Evolutionary conservation across 2,888 invertebrate genomes (phyloP).

Genomic region (Eupithecia vulgata): DNA sequence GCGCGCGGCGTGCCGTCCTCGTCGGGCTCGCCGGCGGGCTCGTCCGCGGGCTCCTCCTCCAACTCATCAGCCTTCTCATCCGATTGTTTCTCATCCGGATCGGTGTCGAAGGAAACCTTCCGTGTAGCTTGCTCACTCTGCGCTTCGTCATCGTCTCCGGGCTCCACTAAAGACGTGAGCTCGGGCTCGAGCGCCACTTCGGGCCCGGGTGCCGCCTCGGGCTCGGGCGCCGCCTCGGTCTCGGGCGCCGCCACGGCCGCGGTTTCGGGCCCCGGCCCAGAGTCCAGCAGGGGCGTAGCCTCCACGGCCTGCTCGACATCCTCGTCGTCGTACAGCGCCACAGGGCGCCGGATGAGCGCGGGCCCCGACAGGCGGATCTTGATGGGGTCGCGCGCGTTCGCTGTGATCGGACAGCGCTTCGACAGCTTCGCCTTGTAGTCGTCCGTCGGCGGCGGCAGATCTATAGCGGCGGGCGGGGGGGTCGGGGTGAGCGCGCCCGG

Average conservation of each 20-base stretch:
- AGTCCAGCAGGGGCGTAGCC: neutral
- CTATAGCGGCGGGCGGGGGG: neutral
- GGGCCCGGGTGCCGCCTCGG: neutral
- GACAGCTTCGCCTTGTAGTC: constrained; percentile 72
- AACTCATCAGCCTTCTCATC: neutral
- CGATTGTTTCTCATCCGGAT: neutral
- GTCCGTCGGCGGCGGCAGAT: constrained; percentile 42
- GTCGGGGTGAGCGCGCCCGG: neutral
- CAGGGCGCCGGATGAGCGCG: constrained; percentile 79
- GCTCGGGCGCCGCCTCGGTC: neutral
- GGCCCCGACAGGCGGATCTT: constrained; percentile 75
- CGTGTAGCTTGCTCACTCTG: neutral
- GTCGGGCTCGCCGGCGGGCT: neutral
- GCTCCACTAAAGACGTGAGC: neutral
- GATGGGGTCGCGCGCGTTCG: constrained; percentile 71
- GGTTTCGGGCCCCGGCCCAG: neutral
- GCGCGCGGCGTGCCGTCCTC: neutral
- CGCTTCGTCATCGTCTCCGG: neutral
- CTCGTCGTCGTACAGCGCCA: constrained; percentile 83
- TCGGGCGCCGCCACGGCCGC: neutral
- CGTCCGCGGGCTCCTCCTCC: neutral
- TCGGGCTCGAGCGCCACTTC: neutral
- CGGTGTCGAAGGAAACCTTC: neutral
- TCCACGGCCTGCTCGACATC: constrained; percentile 48
- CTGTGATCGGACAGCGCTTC: constrained; percentile 70